Percentiles rank a stretch among this genome's conserved stretches.
Evolutionary conservation across 2,888 invertebrate genomes (phyloP).

Genomic region (Ornithoptera priamus): DNA sequence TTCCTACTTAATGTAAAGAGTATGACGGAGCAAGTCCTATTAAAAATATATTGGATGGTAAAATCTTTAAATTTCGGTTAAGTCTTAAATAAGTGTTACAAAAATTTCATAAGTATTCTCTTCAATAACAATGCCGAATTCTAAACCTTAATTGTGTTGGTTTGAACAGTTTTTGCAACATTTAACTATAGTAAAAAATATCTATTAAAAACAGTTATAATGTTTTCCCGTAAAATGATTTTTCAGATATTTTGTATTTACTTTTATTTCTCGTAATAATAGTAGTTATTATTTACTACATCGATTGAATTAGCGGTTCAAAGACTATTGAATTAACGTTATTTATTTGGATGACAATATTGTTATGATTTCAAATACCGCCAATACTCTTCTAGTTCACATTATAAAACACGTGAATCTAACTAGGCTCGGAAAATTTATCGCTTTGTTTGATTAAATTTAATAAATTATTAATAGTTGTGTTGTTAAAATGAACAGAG

Average conservation of each 20-base stretch:
- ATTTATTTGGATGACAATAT: background rate
- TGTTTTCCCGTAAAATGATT: background rate
- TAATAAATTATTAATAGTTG: background rate
- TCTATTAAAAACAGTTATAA: background rate
- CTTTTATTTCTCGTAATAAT: too few relatives aligned
- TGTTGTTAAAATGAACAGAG: background rate
- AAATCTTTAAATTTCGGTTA: background rate
- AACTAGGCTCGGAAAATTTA: background rate
- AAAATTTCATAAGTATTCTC: background rate
- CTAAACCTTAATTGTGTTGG: background rate
- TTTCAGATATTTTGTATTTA: background rate
- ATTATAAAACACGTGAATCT: background rate
- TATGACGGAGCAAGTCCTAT: background rate
- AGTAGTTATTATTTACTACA: background rate
- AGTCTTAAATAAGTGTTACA: background rate
- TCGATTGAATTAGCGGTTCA: background rate
- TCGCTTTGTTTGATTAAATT: background rate
- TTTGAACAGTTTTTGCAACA: background rate
- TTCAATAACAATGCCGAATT: background rate
- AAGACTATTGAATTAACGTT: background rate
- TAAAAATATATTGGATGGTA: background rate
- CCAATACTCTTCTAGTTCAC: background rate
- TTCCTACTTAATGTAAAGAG: too few relatives aligned
- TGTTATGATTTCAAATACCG: background rate
- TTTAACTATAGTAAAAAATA: background rate